Evolutionary conservation across 2,888 invertebrate species (phyloP), one percentile per base, ranked within the genome.

Genomic region (Oxyteleia sp.): DNA sequence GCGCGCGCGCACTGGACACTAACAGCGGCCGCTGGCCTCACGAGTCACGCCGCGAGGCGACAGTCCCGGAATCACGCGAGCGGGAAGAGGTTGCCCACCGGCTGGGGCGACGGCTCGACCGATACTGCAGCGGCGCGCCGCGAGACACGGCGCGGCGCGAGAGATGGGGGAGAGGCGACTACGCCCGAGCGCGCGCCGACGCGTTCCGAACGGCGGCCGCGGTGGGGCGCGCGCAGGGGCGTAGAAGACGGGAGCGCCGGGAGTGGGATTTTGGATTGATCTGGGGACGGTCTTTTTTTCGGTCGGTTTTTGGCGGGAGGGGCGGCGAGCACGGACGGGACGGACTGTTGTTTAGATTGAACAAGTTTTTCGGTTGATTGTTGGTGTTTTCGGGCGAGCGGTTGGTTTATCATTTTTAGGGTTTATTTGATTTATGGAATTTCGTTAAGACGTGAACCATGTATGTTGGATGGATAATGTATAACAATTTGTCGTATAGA

Each of bases 41-140:
- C 79, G 79, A 80, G 79, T 80, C 80, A 80, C 80, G 72, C 80
- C 72, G 81, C 81, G 81, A 43, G 63, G 41, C 49, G 18, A 72
- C 61, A 41, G 29, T 55, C n/a, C 74, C 72, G 47, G 51, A 47
- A 53, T 68, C 53, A 11, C 59, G 61, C 16, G 66, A 68, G 59
- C 66, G 66, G 79, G 72, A 16, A 80, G 35, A 72, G 49, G 43
- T 26, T 57, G 72, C 80, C 80, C 80, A 80, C 80, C 80, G 66
- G 80, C 66, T 72, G 59, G 80, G 80, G 80, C 72, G 80, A 80
- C 72, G 74, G 74, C 80, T 80, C 80, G 80, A 80, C 80, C 80
- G 74, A 74, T 80, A 80, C 80, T 80, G 74, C 61, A 61, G 59
- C 68, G 57, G 45, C 57, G 51, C 69, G 47, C 45, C 26, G 63